A percentile compares a stretch with the other conserved stretches of the same genome.
Conservation (phyloP, 2,113 vertebrate genomes). For the Corvus cornix region DNA sequence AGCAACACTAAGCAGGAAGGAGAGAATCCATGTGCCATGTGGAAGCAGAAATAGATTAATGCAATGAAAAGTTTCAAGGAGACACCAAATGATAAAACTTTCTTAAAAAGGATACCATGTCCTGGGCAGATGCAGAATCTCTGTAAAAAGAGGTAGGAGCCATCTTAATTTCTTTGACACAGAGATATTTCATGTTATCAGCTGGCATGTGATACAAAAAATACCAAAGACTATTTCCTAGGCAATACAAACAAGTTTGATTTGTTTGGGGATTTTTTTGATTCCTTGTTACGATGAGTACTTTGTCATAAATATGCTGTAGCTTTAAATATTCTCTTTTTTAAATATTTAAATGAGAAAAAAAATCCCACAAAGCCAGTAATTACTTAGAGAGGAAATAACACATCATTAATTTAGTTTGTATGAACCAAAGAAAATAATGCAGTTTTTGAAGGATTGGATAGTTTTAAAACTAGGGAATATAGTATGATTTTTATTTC, state of each 20-base stretch:
- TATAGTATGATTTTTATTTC: background rate
- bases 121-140: background rate
- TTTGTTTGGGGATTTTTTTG: background rate
- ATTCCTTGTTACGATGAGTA: background rate
- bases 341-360: background rate
- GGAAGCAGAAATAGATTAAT: background rate
- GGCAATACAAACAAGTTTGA: background rate
- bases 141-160: background rate
- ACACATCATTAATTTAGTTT: background rate
- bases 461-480: background rate
- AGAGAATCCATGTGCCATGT: accelerated
- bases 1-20: background rate
- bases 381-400: background rate
- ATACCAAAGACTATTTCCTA: background rate
- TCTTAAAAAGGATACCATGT: background rate
- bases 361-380: accelerated
- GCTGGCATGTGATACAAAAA: background rate
- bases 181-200: background rate
- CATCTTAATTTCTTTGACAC: background rate
- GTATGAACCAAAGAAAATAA: background rate
- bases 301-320: background rate
- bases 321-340: background rate
- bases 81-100: background rate
- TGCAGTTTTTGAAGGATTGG: background rate
- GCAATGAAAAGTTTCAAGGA: background rate